phyloP scores from a whole-genome alignment of 2,113 vertebrate species.

The Indicator indicator region DNA sequence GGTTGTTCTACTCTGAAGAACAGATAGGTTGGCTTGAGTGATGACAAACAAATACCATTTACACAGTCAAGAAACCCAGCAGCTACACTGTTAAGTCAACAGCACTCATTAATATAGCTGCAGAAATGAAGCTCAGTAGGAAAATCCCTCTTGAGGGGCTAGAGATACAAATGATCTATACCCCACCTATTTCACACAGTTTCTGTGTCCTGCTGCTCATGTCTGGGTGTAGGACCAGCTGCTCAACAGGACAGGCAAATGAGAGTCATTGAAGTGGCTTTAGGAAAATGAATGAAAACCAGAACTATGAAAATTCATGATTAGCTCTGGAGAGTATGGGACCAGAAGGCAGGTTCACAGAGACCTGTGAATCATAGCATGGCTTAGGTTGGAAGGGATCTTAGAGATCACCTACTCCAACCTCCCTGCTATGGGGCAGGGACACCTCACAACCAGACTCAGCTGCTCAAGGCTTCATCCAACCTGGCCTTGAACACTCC shows the following conservation, averaged over 20 bases:
- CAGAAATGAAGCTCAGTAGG: background rate
- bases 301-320: background rate
- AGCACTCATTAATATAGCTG: background rate
- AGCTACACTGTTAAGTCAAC: background rate
- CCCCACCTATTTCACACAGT: fast-evolving
- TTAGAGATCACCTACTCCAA: too few relatives aligned
- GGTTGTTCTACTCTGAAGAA: background rate
- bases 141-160: background rate
- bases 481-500: too few relatives aligned
- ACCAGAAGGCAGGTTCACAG: background rate
- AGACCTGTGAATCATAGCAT: background rate
- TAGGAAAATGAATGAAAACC: background rate
- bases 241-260: background rate
- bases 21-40: background rate
- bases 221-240: background rate
- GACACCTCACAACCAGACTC: too few relatives aligned
- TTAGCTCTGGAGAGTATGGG: background rate
- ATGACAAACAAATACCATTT: background rate
- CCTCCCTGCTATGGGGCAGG: too few relatives aligned
- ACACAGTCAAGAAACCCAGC: background rate
- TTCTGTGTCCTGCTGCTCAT: background rate
- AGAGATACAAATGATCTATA: background rate
- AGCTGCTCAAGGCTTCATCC: too few relatives aligned
- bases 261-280: background rate
- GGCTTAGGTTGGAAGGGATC: too few relatives aligned